A percentile compares a stretch with the other conserved stretches of the same genome.
phyloP scores from a whole-genome alignment of 2,113 vertebrate genomes.

The Saguinus imperator region DNA sequence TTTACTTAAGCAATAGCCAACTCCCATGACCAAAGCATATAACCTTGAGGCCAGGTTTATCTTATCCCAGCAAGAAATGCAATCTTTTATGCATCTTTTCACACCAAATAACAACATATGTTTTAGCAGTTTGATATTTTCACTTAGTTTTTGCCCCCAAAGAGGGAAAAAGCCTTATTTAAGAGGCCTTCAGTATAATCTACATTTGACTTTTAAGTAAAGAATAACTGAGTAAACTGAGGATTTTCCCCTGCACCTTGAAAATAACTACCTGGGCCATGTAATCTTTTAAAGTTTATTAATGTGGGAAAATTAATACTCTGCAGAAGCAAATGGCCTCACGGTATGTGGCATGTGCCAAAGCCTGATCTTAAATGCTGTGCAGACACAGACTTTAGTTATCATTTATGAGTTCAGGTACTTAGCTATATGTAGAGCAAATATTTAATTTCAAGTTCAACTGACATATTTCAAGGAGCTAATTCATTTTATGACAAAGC shows the following conservation, averaged over 20 bases:
- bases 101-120: background rate
- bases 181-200: background rate
- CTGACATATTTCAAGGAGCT: slow-evolving; percentile 69
- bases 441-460: slow-evolving; percentile 72
- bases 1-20: background rate
- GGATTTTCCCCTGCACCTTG: background rate
- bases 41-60: background rate
- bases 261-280: background rate
- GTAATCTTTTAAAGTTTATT: background rate
- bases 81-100: background rate
- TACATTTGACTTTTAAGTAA: background rate
- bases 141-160: background rate
- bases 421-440: slow-evolving; percentile 44
- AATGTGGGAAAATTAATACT: background rate
- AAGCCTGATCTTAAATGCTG: background rate
- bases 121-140: background rate
- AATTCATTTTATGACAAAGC: slow-evolving; percentile 70
- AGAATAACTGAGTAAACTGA: background rate
- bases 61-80: background rate
- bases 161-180: background rate
- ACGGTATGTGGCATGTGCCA: background rate
- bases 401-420: slow-evolving; percentile 20
- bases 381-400: background rate
- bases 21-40: background rate
- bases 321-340: background rate